Evolutionary conservation across 2,797 vertebrate genomes (phyloP), one percentile per base, ranked within the genome.

Genomic region (Cheirogaleus major): DNA sequence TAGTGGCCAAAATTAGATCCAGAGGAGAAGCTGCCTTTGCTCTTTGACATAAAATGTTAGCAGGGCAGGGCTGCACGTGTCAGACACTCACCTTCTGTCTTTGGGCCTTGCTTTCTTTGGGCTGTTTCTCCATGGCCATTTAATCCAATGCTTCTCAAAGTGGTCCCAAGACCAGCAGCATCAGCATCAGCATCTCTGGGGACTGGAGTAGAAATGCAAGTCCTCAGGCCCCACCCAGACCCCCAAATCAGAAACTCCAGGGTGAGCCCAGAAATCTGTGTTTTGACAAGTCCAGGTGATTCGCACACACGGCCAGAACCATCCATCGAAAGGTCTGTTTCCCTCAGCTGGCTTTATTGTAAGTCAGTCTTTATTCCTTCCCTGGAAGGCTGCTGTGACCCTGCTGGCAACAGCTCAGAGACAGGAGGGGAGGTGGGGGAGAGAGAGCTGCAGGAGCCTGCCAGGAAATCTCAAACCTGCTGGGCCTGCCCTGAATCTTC

Each of bases 401-500:
- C 45, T 63, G 32, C 3, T 50, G 72, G 55, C 22, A 11, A 43
- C 45, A 18, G 5, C 65, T 11, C 0, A 2, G 55, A 61, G 55
- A 61, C 10, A 17, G 41, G 35, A 89, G 32, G 25, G 25, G 30
- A 35, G 27, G 38, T 20, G n/a, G 11, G 41, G 52, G n/a, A 20
- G 3, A 25, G 65, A 41, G 73, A 17, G 69, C 61, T 14, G 18
- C 3, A 23, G 32, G 52, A 38, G n/a, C n/a, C 11, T 0, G 41
- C 30, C 6, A 79, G 80, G 79, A 85, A 91, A 76, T 48, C 27
- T 30, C 79, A 89, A 65, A 50, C 22, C 35, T 61, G n/a, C 38
- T 7, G 27, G 20, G 38, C 41, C 75, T 52, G 87, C 85, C 73
- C 67, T 79, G 63, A 76, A 72, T 85, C 67, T 70, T 97, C 80